Evolutionary conservation across 1,140 invertebrate species (phyloP).

Genomic region (Drosophila nasuta): DNA sequence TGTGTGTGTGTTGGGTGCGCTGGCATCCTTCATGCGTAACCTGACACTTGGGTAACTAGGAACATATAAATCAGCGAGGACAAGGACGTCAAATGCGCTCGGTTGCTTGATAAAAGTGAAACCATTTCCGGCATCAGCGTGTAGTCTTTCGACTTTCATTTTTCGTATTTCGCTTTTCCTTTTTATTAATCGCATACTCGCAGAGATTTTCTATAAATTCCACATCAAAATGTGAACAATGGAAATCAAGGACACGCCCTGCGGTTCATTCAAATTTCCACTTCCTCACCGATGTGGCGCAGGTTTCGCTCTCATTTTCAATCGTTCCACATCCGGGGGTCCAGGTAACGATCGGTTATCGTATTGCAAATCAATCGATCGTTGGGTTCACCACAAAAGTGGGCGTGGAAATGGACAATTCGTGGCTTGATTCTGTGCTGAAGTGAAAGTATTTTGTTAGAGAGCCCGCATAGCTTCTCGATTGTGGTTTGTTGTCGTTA

Average conservation of each 20-base stretch:
- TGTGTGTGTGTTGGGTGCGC: conserved; percentile 39
- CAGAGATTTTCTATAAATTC: conserved; percentile 73
- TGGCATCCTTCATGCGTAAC: conserved; percentile 63
- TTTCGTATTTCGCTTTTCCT: conserved; percentile 37
- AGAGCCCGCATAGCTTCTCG: conserved; percentile 48
- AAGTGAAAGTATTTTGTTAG: conserved; percentile 45
- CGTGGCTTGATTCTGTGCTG: conserved; percentile 32
- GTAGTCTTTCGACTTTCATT: conserved; percentile 75
- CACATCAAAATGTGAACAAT: conserved; percentile 71
- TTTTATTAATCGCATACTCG: conserved; percentile 17
- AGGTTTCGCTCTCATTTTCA: conserved; percentile 54
- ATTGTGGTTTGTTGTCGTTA: neutral
- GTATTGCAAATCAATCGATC: conserved; percentile 58
- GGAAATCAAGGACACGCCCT: conserved; percentile 51
- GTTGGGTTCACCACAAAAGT: conserved; percentile 45
- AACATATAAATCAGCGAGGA: conserved; percentile 72
- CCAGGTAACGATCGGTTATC: conserved; percentile 69
- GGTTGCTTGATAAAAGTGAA: conserved; percentile 72
- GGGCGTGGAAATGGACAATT: conserved; percentile 33
- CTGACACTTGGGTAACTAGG: conserved; percentile 82
- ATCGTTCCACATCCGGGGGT: conserved; percentile 37
- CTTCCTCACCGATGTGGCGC: conserved; percentile 64
- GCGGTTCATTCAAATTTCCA: conserved; percentile 71
- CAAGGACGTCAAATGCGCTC: conserved; percentile 28
- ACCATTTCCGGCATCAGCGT: conserved; percentile 82